Conservation (phyloP, 2,797 vertebrate species). For the Scomberomorus guttatus region DNA sequence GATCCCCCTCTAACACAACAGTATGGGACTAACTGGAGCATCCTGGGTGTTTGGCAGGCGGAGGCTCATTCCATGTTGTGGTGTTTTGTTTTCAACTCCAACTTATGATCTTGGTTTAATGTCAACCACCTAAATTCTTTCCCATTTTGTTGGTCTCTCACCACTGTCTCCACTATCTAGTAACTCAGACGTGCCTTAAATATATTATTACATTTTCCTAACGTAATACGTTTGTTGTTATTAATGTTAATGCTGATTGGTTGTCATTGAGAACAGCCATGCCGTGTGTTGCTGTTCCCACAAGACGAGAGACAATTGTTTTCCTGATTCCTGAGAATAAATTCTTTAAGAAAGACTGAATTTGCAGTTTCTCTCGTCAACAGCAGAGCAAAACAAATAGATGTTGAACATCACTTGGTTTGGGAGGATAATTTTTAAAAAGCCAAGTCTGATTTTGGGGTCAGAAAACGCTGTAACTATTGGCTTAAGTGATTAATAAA, state of each 20-base stretch:
- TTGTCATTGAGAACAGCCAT: constrained; percentile 18
- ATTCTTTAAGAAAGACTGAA: constrained; percentile 4
- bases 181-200: constrained; percentile 55
- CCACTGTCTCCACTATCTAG: constrained; percentile 70
- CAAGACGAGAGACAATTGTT: constrained; percentile 33
- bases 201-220: constrained; percentile 55
- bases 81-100: constrained; percentile 66
- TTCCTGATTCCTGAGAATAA: constrained; percentile 26
- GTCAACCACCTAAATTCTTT: constrained; percentile 70
- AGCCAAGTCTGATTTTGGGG: background rate
- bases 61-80: constrained; percentile 66
- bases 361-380: background rate
- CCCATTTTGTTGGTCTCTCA: constrained; percentile 60
- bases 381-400: constrained; percentile 26
- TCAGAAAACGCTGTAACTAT: background rate
- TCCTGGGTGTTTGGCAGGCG: constrained; percentile 57
- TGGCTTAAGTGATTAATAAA: background rate
- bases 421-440: background rate
- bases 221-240: constrained; percentile 48
- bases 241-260: constrained; percentile 51
- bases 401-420: background rate
- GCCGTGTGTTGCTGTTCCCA: constrained; percentile 14
- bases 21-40: constrained; percentile 29
- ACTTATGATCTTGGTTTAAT: constrained; percentile 68
- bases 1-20: constrained; percentile 35